A percentile compares a stretch with the other conserved stretches of the same genome.
These are phyloP conservation scores for Mesodorylaimus sp. DNA, from an alignment of 2,888 invertebrate species.

Conservation along the genomic window DNA sequence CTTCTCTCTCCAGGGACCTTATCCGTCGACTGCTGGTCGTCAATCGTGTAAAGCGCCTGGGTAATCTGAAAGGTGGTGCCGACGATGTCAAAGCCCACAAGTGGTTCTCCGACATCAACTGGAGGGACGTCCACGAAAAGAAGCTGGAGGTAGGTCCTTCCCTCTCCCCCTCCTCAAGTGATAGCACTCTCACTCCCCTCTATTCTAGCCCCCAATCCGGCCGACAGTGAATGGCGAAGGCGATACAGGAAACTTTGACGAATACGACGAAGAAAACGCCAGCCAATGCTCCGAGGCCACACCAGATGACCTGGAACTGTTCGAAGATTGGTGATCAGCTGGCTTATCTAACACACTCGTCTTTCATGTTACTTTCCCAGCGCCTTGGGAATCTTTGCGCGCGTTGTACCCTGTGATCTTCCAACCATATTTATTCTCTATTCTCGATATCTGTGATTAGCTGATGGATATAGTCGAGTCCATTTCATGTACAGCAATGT, in stretches of 20 bases:
- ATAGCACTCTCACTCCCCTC: not conserved
- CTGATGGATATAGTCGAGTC: too few species aligned
- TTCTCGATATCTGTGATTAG: too few species aligned
- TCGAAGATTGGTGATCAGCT: too few species aligned
- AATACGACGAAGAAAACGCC: slow-evolving; percentile 82
- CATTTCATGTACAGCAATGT: too few species aligned
- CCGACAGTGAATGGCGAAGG: slow-evolving; percentile 70
- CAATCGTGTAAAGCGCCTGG: slow-evolving; percentile 74
- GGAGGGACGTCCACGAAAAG: slow-evolving; percentile 63
- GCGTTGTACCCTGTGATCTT: too few species aligned
- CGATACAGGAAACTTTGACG: slow-evolving; percentile 80
- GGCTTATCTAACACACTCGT: too few species aligned
- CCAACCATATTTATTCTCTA: too few species aligned
- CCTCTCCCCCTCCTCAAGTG: not conserved
- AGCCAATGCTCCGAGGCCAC: too few species aligned
- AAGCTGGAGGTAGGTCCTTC: slow-evolving; percentile 51
- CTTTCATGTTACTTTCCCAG: too few species aligned
- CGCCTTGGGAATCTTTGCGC: too few species aligned
- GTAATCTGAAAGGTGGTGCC: slow-evolving; percentile 79
- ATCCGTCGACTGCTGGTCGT: slow-evolving; percentile 76
- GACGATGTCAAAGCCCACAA: slow-evolving; percentile 84
- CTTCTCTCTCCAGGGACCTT: slow-evolving; percentile 46
- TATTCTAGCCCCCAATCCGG: slow-evolving; percentile 63
- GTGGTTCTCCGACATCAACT: slow-evolving; percentile 80
- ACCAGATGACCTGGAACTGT: too few species aligned